Percentiles rank a stretch among this genome's conserved stretches.
Conservation (phyloP, 2,888 invertebrate species). For the Oscheius onirici region DNA sequence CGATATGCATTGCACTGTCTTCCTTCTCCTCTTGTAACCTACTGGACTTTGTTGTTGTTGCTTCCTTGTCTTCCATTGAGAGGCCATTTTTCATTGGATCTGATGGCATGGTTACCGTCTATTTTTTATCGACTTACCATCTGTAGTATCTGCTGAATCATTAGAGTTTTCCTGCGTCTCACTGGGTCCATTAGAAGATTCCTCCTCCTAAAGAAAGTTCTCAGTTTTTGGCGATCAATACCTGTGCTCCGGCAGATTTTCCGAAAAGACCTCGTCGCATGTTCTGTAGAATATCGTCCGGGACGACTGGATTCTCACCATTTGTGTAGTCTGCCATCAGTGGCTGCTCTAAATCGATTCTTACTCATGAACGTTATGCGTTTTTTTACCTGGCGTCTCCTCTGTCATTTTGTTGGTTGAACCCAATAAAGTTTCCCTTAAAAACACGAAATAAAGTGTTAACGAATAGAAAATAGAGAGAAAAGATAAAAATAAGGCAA, state of each 20-base stretch:
- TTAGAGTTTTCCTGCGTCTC: background rate
- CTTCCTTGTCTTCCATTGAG: conserved; percentile 8
- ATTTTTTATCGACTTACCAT: background rate
- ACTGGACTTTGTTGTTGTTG: background rate
- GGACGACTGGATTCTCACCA: background rate
- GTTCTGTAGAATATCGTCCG: conserved; percentile 10
- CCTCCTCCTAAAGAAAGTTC: background rate
- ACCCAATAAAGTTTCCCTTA: too few relatives aligned
- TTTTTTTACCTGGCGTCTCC: background rate
- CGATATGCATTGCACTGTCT: background rate
- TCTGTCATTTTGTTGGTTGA: background rate
- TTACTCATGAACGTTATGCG: too few relatives aligned
- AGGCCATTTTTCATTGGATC: conserved; percentile 11
- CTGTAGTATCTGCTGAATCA: background rate
- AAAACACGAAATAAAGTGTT: background rate
- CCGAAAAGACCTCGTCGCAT: conserved; percentile 29
- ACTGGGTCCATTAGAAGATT: background rate
- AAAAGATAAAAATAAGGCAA: background rate
- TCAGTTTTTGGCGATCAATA: background rate
- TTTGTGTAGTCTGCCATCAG: background rate
- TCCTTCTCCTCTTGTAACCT: too few relatives aligned
- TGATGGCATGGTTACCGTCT: background rate
- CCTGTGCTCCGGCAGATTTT: conserved; percentile 24
- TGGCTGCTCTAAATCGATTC: too few relatives aligned
- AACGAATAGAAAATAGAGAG: background rate